These are phyloP conservation scores for Bombus vancouverensis DNA, from an alignment of 1,140 invertebrate species.

Conservation along the genomic window DNA sequence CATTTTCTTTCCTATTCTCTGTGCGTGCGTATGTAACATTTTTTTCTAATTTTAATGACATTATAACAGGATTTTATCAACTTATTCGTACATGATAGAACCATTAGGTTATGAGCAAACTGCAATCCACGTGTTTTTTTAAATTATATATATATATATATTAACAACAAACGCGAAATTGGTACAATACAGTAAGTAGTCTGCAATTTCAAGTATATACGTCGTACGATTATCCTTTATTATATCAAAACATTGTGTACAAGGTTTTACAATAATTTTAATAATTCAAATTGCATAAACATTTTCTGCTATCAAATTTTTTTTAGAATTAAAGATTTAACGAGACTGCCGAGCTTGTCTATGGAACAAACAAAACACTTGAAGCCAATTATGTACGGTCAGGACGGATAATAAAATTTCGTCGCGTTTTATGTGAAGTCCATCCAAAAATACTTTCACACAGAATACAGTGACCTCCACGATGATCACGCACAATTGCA, in stretches of 20 bases:
- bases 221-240: not conserved
- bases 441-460: constrained; percentile 75
- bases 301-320: too few relatives aligned
- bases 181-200: too few relatives aligned
- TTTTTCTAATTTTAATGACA: constrained; percentile 23
- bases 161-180: not conserved
- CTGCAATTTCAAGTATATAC: constrained; percentile 27
- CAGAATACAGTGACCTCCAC: constrained; percentile 79
- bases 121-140: not conserved
- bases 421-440: constrained; percentile 75
- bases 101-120: not conserved
- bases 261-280: constrained; percentile 14
- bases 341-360: constrained; percentile 61
- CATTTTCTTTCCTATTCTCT: not conserved
- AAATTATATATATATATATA: not conserved
- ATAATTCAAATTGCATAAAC: too few relatives aligned
- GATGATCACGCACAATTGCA: constrained; percentile 79
- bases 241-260: too few relatives aligned
- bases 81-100: not conserved
- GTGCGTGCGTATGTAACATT: not conserved
- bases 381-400: constrained; percentile 78
- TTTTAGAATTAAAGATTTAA: not conserved
- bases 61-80: not conserved
- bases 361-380: constrained; percentile 80
- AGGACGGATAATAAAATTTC: constrained; percentile 76